Conservation (phyloP, 2,888 invertebrate species). For the Congeria kusceri region DNA sequence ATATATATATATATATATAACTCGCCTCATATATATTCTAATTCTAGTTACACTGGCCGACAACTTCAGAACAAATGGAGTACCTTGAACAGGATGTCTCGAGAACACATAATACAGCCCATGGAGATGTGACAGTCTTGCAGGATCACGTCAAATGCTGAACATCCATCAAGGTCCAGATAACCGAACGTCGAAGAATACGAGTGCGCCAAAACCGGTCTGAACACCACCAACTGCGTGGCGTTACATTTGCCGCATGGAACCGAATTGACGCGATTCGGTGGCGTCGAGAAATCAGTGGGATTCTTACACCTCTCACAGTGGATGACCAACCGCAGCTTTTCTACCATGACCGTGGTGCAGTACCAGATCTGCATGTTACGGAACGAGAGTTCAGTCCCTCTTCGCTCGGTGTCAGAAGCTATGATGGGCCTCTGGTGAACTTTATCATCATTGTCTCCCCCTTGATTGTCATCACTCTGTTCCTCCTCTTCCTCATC, state of each 20-base stretch:
- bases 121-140: constrained; percentile 81
- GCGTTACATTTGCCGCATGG: constrained; percentile 82
- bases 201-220: constrained; percentile 82
- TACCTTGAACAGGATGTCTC: constrained; percentile 82
- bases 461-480: constrained; percentile 36
- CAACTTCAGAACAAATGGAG: not conserved
- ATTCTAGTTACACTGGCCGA: too few species aligned
- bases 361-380: constrained; percentile 81
- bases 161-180: constrained; percentile 83
- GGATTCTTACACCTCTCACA: constrained; percentile 80
- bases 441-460: constrained; percentile 14
- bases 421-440: constrained; percentile 37
- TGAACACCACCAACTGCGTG: constrained; percentile 76
- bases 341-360: constrained; percentile 79
- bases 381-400: constrained; percentile 83
- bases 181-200: constrained; percentile 83
- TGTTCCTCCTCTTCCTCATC: constrained; percentile 37
- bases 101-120: constrained; percentile 84
- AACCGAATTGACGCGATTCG: constrained; percentile 73
- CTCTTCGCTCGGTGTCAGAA: constrained; percentile 71
- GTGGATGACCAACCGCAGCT: constrained; percentile 78
- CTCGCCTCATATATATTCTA: too few species aligned
- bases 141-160: constrained; percentile 83
- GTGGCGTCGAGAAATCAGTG: constrained; percentile 77
- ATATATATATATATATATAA: too few species aligned